Percentiles rank a stretch among this genome's conserved stretches.
Evolutionary conservation across 2,888 invertebrate species (phyloP).

Genomic region (Margaritifera margaritifera): DNA sequence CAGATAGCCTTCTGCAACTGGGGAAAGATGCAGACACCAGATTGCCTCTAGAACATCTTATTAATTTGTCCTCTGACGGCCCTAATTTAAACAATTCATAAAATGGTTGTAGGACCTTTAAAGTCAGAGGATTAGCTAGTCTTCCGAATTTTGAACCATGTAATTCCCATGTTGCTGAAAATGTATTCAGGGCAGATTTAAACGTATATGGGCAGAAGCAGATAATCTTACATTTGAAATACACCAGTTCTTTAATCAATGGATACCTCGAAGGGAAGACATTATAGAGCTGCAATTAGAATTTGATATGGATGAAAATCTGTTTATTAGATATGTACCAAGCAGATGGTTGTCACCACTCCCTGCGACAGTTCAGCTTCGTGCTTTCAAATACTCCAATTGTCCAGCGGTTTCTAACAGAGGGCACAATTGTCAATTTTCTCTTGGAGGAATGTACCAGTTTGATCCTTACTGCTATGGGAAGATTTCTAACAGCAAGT

Average conservation of each 20-base stretch:
- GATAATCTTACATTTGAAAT: too few relatives aligned
- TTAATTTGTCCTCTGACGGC: slow-evolving; percentile 18
- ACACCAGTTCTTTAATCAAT: slow-evolving; percentile 17
- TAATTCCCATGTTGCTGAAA: slow-evolving; percentile 16
- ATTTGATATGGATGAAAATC: not conserved
- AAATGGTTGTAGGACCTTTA: slow-evolving; percentile 10
- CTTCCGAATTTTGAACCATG: slow-evolving; percentile 12
- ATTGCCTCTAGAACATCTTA: slow-evolving; percentile 13
- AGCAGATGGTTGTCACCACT: slow-evolving; percentile 19
- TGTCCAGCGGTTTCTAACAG: slow-evolving; percentile 19
- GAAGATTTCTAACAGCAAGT: too few relatives aligned
- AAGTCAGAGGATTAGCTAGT: slow-evolving; percentile 1
- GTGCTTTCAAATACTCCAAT: slow-evolving; percentile 16
- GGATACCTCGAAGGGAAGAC: slow-evolving; percentile 12
- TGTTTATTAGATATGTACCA: slow-evolving; percentile 12
- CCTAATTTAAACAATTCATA: slow-evolving; percentile 20
- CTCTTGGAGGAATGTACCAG: slow-evolving; percentile 62
- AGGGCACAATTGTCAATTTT: slow-evolving; percentile 53
- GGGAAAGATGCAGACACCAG: slow-evolving; percentile 7
- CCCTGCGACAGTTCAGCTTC: slow-evolving; percentile 16
- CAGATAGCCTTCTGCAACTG: not conserved
- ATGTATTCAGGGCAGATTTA: slow-evolving; percentile 21
- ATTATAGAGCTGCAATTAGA: slow-evolving; percentile 14
- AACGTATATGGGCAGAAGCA: slow-evolving; percentile 5
- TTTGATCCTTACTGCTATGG: not conserved